Conservation (phyloP, 2,797 vertebrate genomes). For the Anguilla marmorata region DNA sequence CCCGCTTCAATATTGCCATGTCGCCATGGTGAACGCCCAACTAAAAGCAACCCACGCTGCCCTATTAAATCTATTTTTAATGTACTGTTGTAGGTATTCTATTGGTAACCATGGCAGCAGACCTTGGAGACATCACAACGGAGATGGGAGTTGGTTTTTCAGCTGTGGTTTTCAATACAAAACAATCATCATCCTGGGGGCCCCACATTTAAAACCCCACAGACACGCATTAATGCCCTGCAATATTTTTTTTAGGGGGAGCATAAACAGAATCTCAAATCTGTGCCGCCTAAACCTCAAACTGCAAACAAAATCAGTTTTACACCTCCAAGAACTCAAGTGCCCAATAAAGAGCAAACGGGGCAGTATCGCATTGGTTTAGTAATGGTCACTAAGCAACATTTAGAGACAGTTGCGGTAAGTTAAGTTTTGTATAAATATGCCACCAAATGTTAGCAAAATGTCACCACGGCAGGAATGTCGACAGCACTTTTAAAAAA, state of each 20-base stretch:
- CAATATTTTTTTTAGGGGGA: background rate
- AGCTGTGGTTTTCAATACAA: background rate
- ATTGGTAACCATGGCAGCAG: slow-evolving; percentile 20
- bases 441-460: background rate
- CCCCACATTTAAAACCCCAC: background rate
- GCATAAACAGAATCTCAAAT: background rate
- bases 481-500: background rate
- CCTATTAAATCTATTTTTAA: slow-evolving; percentile 19
- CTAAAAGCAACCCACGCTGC: slow-evolving; percentile 11
- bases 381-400: background rate
- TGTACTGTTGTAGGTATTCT: background rate
- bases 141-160: slow-evolving; percentile 6
- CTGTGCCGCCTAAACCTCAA: background rate
- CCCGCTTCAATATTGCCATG: background rate
- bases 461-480: background rate
- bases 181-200: background rate
- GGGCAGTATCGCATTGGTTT: background rate
- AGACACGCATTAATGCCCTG: background rate
- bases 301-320: background rate
- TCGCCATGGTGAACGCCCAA: slow-evolving; percentile 3
- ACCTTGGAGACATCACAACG: background rate
- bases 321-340: background rate
- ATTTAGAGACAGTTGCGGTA: background rate
- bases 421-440: background rate
- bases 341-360: background rate